Conservation (phyloP, 2,888 invertebrate species). For the Ceraclea dissimilis region DNA sequence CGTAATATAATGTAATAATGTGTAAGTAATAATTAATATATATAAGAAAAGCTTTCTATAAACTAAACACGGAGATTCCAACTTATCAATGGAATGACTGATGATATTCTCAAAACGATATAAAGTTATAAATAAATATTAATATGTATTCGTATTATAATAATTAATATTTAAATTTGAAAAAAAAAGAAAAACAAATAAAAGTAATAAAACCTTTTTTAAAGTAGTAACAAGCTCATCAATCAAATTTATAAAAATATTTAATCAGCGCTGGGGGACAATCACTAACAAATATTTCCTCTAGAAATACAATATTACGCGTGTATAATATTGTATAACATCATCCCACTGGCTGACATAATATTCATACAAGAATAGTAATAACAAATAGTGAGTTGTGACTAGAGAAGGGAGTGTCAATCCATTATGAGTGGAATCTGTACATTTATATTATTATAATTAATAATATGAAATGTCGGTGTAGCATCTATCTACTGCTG, state of each 20-base stretch:
- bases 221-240: conserved; percentile 2
- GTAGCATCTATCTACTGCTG: conserved; percentile 55
- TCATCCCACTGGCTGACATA: neutral
- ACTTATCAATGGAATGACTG: conserved; percentile 24
- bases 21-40: too few species aligned
- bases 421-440: conserved; percentile 22
- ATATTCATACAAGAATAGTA: neutral
- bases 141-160: too few species aligned
- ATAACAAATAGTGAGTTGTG: too few species aligned
- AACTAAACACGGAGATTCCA: conserved; percentile 23
- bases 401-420: conserved; percentile 23
- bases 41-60: conserved; percentile 19
- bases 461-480: neutral
- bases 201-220: neutral
- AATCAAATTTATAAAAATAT: conserved; percentile 2
- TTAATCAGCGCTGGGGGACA: neutral
- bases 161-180: too few species aligned
- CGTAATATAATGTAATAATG: too few species aligned
- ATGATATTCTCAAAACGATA: conserved; percentile 1
- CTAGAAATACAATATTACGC: too few species aligned
- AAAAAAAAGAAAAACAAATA: neutral
- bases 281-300: neutral
- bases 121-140: neutral
- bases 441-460: neutral
- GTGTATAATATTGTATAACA: neutral